These are phyloP conservation scores for Ylistrum balloti DNA, from an alignment of 1,140 invertebrate genomes.

Conservation along the genomic window DNA sequence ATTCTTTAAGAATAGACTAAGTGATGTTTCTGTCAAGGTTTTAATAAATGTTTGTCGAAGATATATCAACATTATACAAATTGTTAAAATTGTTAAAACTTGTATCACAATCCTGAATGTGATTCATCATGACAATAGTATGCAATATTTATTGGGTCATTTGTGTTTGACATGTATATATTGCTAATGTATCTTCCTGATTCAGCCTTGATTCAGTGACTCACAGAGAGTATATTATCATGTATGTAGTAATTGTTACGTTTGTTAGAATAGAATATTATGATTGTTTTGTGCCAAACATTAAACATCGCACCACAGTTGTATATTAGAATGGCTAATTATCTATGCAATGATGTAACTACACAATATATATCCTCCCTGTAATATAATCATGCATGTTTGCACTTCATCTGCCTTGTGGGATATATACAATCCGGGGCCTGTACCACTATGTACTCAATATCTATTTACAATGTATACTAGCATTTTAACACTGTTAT, in stretches of 20 bases:
- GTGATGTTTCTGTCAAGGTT: no score
- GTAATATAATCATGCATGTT: neutral
- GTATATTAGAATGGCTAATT: neutral
- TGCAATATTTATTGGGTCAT: no score
- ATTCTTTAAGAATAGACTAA: no score
- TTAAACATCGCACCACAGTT: neutral
- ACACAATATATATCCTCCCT: neutral
- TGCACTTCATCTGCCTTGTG: neutral
- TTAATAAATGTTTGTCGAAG: no score
- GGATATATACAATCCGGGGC: neutral
- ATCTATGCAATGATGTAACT: conserved; percentile 19
- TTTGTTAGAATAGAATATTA: neutral
- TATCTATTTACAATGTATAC: neutral
- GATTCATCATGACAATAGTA: no score
- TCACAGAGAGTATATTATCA: neutral
- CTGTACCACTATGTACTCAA: neutral
- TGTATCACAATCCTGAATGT: no score
- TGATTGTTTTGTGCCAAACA: conserved; percentile 31
- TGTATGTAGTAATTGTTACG: neutral
- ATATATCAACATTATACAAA: no score
- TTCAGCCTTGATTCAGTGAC: neutral
- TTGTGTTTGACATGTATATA: no score
- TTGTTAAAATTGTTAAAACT: no score
- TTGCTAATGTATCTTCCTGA: no score
- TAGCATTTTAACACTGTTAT: no score